Conservation (phyloP, 2,113 vertebrate species). For the Meleagris gallopavo region DNA sequence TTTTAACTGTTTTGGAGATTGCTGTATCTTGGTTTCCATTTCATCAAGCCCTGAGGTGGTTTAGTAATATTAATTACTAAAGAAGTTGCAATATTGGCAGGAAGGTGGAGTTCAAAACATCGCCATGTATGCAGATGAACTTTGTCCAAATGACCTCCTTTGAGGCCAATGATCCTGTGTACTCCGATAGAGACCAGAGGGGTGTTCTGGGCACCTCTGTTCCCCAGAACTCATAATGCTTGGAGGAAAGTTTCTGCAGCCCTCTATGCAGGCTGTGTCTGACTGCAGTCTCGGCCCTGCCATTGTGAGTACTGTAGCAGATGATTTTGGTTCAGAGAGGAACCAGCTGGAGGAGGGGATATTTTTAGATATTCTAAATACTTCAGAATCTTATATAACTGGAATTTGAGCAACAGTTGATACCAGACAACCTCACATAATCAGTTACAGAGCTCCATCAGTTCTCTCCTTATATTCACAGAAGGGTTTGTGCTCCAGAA, state of each 20-base stretch:
- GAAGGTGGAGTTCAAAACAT: neutral
- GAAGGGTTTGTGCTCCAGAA: constrained; percentile 27
- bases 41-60: neutral
- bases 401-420: constrained; percentile 23
- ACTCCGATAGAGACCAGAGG: fast-evolving
- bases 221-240: fast-evolving
- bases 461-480: neutral
- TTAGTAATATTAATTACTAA: fast-evolving
- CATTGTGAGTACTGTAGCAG: neutral
- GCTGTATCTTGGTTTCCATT: fast-evolving
- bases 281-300: neutral
- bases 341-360: constrained; percentile 13
- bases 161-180: neutral
- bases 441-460: neutral
- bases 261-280: neutral
- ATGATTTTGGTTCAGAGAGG: neutral
- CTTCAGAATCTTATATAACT: constrained; percentile 31
- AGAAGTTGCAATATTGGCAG: fast-evolving
- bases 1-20: neutral
- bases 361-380: constrained; percentile 33
- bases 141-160: neutral
- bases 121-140: neutral
- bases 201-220: fast-evolving
- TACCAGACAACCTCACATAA: constrained; percentile 29
- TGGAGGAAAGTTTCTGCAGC: neutral